Evolutionary conservation across 2,888 invertebrate genomes (phyloP).

Genomic region (Brachyptera risi): DNA sequence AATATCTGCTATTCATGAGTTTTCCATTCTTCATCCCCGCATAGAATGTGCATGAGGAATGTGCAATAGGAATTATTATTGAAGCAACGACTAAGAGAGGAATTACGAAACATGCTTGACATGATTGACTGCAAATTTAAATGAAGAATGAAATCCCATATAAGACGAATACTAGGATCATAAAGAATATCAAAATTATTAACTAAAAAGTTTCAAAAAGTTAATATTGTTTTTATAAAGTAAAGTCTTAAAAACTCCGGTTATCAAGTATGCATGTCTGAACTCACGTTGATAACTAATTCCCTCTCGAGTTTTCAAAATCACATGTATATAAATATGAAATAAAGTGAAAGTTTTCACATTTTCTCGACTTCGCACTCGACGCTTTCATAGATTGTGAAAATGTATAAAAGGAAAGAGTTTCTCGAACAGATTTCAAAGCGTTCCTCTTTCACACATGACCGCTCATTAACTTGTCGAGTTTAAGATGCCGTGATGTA

Average conservation of each 20-base stretch:
- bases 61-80: too few species aligned
- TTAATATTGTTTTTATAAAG: not conserved
- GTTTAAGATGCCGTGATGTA: conserved; percentile 29
- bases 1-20: not conserved
- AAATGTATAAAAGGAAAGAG: conserved; percentile 21
- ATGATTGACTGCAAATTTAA: too few species aligned
- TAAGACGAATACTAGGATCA: too few species aligned
- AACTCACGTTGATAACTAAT: not conserved
- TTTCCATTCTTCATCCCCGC: too few species aligned
- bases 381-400: conserved; percentile 8
- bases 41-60: too few species aligned
- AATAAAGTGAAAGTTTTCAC: conserved; percentile 22
- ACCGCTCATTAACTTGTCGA: conserved; percentile 31
- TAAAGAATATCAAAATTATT: too few species aligned
- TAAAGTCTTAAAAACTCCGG: not conserved
- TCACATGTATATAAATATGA: not conserved
- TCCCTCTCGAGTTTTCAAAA: not conserved
- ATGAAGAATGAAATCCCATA: too few species aligned
- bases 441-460: conserved; percentile 29
- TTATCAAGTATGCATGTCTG: not conserved
- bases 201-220: not conserved
- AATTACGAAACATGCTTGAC: too few species aligned
- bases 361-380: not conserved
- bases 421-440: conserved; percentile 29
- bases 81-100: too few species aligned